phyloP scores from a whole-genome alignment of 1,140 invertebrate species.

The Pararge aegeria region DNA sequence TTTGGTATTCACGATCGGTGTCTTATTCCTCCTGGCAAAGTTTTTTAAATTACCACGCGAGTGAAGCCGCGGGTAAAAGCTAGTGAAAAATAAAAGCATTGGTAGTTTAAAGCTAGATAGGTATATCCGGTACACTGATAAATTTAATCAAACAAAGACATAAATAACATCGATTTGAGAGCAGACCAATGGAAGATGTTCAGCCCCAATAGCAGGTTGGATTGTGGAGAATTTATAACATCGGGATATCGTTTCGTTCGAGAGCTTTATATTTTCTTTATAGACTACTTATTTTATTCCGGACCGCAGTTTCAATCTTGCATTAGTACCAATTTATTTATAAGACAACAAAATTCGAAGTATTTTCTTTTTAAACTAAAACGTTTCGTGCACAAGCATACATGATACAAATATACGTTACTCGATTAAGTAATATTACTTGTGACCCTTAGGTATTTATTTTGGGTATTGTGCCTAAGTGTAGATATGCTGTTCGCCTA shows the following conservation, averaged over 20 bases:
- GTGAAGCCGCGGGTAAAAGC: no score
- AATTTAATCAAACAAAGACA: constrained; percentile 11
- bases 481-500: no score
- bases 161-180: constrained; percentile 24
- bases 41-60: no score
- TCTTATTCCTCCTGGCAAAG: no score
- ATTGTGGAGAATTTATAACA: constrained; percentile 49
- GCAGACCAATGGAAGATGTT: constrained; percentile 21
- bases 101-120: no score
- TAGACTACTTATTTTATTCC: constrained; percentile 42
- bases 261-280: constrained; percentile 42
- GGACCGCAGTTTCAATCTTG: constrained; percentile 26
- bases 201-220: constrained; percentile 22
- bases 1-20: no score
- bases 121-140: constrained; percentile 11
- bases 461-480: no score
- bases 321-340: constrained; percentile 31
- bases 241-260: constrained; percentile 37
- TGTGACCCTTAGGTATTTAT: no score
- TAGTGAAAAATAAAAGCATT: no score
- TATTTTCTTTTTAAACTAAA: constrained; percentile 6
- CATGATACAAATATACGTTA: not conserved
- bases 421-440: not conserved
- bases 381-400: not conserved
- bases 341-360: constrained; percentile 18